Evolutionary conservation across 2,797 vertebrate species (phyloP), one percentile per base, ranked within the genome.

Genomic region (Enteromius trimaculatus): DNA sequence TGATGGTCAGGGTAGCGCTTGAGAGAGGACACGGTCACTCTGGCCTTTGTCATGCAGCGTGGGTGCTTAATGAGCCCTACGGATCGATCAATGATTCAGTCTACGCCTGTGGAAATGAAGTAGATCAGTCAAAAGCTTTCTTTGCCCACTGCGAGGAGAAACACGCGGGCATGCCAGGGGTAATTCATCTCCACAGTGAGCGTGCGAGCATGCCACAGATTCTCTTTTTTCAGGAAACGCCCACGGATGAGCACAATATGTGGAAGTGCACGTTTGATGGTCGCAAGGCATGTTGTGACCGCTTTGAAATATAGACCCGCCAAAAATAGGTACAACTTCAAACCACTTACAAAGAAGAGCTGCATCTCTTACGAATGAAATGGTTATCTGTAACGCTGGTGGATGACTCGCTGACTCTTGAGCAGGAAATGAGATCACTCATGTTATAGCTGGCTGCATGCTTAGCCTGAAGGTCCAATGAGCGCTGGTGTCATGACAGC

Each of bases 21-120:
- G 1, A 83, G 86, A 90, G 91, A 90, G 78, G 82, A 89, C 81
- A 85, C 81, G 1, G 86, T 92, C 90, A 92, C 90, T 84, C 80
- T 70, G 86, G 77, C 80, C 88, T 81, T 90, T 88, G 90, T 91
- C 90, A 89, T 89, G 88, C 87, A 89, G 85, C 83, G 76, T 77
- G 79, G 90, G 90, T 91, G 92, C 92, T 91, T 93, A 93, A 95
- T 93, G 91, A 94, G 92, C 93, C 81, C 90, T 90, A 89, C 81
- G 62, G 88, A 93, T 95, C 92, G 91, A 95, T 94, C 92, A 92
- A 92, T 90, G 91, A 93, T 93, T 89, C 91, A 88, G 90, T 93
- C 89, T 85, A 85, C 90, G 90, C 90, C 85, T 87, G 85, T 53
- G 88, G 89, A 94, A 93, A 94, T 94, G 92, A 94, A 94, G 89